A percentile compares a stretch with the other conserved stretches of the same genome.
These are phyloP conservation scores for Latrodectus elegans DNA, from an alignment of 2,888 invertebrate species.

Conservation along the genomic window DNA sequence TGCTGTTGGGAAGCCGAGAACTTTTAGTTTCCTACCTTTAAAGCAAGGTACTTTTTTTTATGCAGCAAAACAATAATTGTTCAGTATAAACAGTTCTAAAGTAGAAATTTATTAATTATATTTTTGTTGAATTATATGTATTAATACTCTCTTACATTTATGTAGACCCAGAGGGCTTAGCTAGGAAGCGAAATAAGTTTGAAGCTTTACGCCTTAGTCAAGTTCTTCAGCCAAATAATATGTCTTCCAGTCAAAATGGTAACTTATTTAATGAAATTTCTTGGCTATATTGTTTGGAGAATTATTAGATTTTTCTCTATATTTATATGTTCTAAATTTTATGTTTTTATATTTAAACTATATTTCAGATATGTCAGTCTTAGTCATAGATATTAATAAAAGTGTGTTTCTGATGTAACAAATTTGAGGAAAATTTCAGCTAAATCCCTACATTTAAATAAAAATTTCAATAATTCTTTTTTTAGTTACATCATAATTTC, in stretches of 20 bases:
- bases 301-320: no score
- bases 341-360: no score
- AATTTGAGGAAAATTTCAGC: no score
- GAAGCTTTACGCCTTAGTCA: slow-evolving; percentile 67
- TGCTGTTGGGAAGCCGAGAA: slow-evolving; percentile 83
- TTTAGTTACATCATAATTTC: no score
- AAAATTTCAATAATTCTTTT: no score
- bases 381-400: no score
- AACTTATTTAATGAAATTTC: neutral
- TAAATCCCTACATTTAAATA: no score
- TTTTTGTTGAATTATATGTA: no score
- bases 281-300: neutral
- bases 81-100: neutral
- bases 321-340: no score
- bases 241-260: slow-evolving; percentile 19
- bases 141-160: neutral
- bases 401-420: no score
- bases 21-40: slow-evolving; percentile 47
- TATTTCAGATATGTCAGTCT: no score
- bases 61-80: neutral
- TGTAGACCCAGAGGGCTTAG: slow-evolving; percentile 70
- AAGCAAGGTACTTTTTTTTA: slow-evolving; percentile 26
- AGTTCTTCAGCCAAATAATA: slow-evolving; percentile 64
- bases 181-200: slow-evolving; percentile 70
- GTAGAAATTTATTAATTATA: neutral